Evolutionary conservation across 1,140 invertebrate genomes (phyloP), one percentile per base, ranked within the genome.

Genomic region (Bicyclus anynana): DNA sequence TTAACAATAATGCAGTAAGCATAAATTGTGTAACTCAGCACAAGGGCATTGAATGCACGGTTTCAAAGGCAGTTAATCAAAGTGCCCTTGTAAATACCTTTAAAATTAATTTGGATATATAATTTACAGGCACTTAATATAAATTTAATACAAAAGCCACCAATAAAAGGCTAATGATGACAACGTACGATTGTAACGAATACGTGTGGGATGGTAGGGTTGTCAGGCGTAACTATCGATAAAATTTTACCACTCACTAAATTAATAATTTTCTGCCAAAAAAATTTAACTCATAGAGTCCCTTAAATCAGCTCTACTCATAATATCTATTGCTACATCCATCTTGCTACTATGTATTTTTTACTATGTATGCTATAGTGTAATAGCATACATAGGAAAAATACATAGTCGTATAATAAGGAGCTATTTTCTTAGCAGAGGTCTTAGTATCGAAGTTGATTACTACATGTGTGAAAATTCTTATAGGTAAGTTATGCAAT

Each of bases 91-190:
- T 44, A 44, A 44, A 44, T 20, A 44, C 40, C 40, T 17, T 44
- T 16, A 20, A 37, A 56, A 38, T 49, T 48, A 56, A 56, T 35
- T 56, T 49, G 6, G 21, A 37, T 33, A 29, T 38, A 35, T 53
- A 53, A 50, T 57, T 57, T 57, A 57, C 48, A n/a, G 42, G 21
- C 35, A 42, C 46, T 57, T 57, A 49, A 50, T 57, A 42, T 57
- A 37, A 59, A 53, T 57, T 50, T 49, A 47, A 59, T 59, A 59
- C 51, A 48, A 59, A 48, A 27, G 29, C 33, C 18, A 18, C 47
- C 57, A 53, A 48, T 53, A 47, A 52, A 59, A 53, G 58, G 26
- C 54, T 62, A 61, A 68, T 60, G 47, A 58, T 51, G 49, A 18
- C 54, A 42, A 47, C 18, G 47, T 38, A 33, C 18, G 40, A 20